Percentiles rank a stretch among this genome's conserved stretches.
Evolutionary conservation across 2,113 vertebrate genomes (phyloP).

Genomic region (Neomonachus schauinslandi): DNA sequence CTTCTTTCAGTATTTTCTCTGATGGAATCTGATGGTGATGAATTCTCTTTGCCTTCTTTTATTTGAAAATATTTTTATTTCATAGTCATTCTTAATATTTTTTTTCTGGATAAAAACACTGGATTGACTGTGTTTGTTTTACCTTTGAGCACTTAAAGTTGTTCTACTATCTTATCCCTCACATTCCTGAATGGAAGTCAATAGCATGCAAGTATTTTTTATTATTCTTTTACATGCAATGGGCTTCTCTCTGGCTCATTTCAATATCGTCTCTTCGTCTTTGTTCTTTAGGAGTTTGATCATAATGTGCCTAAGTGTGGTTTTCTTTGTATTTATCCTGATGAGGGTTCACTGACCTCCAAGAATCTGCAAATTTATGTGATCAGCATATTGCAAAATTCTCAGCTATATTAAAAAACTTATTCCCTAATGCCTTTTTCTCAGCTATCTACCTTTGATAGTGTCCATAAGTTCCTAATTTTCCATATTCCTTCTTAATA

Average conservation of each 20-base stretch:
- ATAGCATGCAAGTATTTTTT: not conserved
- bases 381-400: not conserved
- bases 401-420: not conserved
- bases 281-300: not conserved
- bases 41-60: not conserved
- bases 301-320: rapidly evolving
- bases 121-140: not conserved
- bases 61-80: not conserved
- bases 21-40: not conserved
- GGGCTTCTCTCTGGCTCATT: not conserved
- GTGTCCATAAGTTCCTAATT: not conserved
- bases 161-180: not conserved
- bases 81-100: not conserved
- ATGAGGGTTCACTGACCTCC: not conserved
- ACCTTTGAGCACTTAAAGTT: not conserved
- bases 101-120: not conserved
- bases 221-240: not conserved
- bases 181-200: not conserved
- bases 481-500: not conserved
- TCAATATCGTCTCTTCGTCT: not conserved
- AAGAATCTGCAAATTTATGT: not conserved
- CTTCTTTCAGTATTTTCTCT: not conserved
- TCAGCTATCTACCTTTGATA: not conserved
- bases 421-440: not conserved
- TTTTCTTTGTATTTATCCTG: not conserved